A percentile compares a stretch with the other conserved stretches of the same genome.
phyloP scores from a whole-genome alignment of 1,140 invertebrate genomes.

The Drosophila pachea region DNA sequence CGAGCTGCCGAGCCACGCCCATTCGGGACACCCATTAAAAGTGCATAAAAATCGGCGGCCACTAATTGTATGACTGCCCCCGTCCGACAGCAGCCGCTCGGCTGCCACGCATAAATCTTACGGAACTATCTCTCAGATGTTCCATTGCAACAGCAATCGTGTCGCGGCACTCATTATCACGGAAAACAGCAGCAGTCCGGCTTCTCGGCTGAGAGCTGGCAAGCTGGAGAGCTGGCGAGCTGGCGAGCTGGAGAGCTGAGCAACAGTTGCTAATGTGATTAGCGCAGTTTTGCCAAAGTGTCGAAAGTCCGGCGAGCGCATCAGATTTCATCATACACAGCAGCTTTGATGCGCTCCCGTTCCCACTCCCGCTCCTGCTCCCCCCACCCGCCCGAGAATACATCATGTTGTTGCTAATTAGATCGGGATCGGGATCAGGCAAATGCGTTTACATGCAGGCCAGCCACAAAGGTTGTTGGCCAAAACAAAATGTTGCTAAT shows the following conservation, averaged over 20 bases:
- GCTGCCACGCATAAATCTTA: conserved; percentile 32
- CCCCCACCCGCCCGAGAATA: neutral
- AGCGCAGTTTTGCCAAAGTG: conserved; percentile 29
- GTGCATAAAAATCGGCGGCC: conserved; percentile 47
- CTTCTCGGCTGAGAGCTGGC: neutral
- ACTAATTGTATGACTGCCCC: conserved; percentile 47
- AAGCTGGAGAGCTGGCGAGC: neutral
- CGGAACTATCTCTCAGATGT: neutral
- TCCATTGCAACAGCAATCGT: conserved; percentile 29
- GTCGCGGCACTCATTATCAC: conserved; percentile 43
- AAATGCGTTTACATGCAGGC: no score
- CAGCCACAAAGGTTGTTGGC: no score
- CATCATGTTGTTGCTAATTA: no score
- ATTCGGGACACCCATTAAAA: conserved; percentile 46
- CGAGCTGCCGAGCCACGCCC: conserved; percentile 35
- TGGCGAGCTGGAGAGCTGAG: conserved; percentile 3
- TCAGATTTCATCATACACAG: conserved; percentile 5
- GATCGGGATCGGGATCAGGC: no score
- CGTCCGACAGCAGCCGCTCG: conserved; percentile 4
- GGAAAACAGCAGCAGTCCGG: conserved; percentile 2
- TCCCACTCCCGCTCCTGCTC: neutral
- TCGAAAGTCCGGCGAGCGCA: conserved; percentile 24
- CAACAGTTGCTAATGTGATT: conserved; percentile 38
- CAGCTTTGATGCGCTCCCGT: neutral
- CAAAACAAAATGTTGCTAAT: no score